Conservation (phyloP, 2,888 invertebrate genomes). For the Ischnus inquisitorius region DNA sequence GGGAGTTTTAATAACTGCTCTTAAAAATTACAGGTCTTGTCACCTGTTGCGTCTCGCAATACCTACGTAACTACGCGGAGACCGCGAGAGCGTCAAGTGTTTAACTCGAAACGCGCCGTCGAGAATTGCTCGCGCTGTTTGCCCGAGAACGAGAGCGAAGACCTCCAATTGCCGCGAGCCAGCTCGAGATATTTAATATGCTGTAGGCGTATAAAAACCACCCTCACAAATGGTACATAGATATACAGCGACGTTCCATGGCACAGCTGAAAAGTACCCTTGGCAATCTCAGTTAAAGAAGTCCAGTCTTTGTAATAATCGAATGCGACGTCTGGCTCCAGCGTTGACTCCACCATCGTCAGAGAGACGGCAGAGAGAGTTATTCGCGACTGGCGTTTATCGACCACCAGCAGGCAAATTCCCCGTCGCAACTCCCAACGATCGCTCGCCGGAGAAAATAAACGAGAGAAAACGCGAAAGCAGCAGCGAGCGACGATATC, state of each 20-base stretch:
- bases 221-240: neutral
- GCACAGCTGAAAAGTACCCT: neutral
- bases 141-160: slow-evolving; percentile 31
- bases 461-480: slow-evolving; percentile 42
- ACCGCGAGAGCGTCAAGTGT: slow-evolving; percentile 72
- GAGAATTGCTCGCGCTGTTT: slow-evolving; percentile 41
- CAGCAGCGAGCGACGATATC: slow-evolving; percentile 38
- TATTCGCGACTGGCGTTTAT: slow-evolving; percentile 61
- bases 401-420: slow-evolving; percentile 64
- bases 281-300: neutral
- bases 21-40: slow-evolving; percentile 77
- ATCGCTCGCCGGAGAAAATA: slow-evolving; percentile 28
- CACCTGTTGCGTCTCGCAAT: slow-evolving; percentile 78
- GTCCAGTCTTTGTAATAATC: slow-evolving; percentile 18
- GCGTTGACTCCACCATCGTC: neutral
- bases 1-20: slow-evolving; percentile 69
- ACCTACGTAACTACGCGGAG: slow-evolving; percentile 54
- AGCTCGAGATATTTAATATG: slow-evolving; percentile 30
- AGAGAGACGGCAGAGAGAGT: neutral
- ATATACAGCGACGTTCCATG: neutral
- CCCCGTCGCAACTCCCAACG: slow-evolving; percentile 24
- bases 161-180: slow-evolving; percentile 19
- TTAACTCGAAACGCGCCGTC: slow-evolving; percentile 76
- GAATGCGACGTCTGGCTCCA: neutral
- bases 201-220: neutral